Conservation (phyloP, 1,140 invertebrate genomes). For the Delia radicum region DNA sequence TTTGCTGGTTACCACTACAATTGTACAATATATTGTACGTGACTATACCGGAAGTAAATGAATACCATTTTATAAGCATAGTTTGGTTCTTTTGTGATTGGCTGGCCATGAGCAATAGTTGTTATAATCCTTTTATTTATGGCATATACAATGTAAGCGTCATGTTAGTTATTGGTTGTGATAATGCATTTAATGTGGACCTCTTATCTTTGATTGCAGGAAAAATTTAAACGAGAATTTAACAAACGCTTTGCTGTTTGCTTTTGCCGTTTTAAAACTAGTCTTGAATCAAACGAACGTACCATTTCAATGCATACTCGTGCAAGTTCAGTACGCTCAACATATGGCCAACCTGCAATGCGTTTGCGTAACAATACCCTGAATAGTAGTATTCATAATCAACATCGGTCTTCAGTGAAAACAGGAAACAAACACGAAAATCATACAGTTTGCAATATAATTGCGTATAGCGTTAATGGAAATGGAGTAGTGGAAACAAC, state of each 20-base stretch:
- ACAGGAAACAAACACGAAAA: not conserved
- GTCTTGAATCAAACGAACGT: conserved; percentile 43
- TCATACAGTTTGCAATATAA: conserved; percentile 28
- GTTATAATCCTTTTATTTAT: conserved; percentile 85
- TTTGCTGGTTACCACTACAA: conserved; percentile 81
- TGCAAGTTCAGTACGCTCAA: conserved; percentile 49
- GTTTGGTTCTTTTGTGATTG: conserved; percentile 81
- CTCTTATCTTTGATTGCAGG: conserved; percentile 54
- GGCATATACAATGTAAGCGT: conserved; percentile 84
- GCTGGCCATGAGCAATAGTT: conserved; percentile 85
- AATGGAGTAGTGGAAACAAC: not conserved
- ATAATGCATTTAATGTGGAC: too few relatives aligned
- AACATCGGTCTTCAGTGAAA: not conserved
- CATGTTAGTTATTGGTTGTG: too few relatives aligned
- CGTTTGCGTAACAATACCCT: conserved; percentile 49
- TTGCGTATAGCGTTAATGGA: not conserved
- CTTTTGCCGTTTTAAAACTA: conserved; percentile 47
- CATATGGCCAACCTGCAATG: conserved; percentile 49
- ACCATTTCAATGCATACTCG: conserved; percentile 53
- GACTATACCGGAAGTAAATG: conserved; percentile 69
- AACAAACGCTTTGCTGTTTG: conserved; percentile 63
- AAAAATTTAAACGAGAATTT: conserved; percentile 73
- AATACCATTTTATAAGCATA: conserved; percentile 76
- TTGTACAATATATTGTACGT: conserved; percentile 73
- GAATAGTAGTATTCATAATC: conserved; percentile 3